phyloP scores from a whole-genome alignment of 23 tunicate species.

The Styela clava region DNA sequence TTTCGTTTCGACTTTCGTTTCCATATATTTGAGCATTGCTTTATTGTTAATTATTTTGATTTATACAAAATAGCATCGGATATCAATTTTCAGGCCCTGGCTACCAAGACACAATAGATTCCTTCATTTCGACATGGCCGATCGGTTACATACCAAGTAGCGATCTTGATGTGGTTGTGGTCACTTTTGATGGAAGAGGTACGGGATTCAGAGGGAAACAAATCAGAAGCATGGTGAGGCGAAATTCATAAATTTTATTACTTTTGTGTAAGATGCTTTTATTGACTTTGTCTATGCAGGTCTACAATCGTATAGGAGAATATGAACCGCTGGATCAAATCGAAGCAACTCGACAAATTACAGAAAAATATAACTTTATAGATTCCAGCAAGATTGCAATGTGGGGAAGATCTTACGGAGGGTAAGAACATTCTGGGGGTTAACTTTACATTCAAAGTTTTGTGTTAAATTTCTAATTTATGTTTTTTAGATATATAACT shows the following conservation, averaged over 20 bases:
- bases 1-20: too few relatives aligned
- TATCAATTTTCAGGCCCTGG: conserved; percentile 94
- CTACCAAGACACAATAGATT: conserved; percentile 54
- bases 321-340: conserved; percentile 91
- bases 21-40: too few relatives aligned
- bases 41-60: too few relatives aligned
- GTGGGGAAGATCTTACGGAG: conserved; percentile 94
- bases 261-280: too few relatives aligned
- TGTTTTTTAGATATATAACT: conserved; percentile 45
- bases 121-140: conserved; percentile 45
- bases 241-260: too few relatives aligned
- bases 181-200: conserved; percentile 94
- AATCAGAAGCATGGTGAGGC: conserved; percentile 61
- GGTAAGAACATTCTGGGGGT: conserved; percentile 52
- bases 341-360: conserved; percentile 45
- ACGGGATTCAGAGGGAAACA: conserved; percentile 83
- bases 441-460: too few relatives aligned
- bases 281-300: too few relatives aligned
- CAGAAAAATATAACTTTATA: conserved; percentile 35
- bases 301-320: conserved; percentile 68
- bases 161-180: conserved; percentile 60
- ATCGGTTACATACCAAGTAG: conserved; percentile 72
- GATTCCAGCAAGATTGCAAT: conserved; percentile 58
- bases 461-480: not conserved
- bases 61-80: too few relatives aligned